A percentile compares a stretch with the other conserved stretches of the same genome.
phyloP scores from a whole-genome alignment of 2,888 invertebrate species.

The Macroteleia sp. region DNA sequence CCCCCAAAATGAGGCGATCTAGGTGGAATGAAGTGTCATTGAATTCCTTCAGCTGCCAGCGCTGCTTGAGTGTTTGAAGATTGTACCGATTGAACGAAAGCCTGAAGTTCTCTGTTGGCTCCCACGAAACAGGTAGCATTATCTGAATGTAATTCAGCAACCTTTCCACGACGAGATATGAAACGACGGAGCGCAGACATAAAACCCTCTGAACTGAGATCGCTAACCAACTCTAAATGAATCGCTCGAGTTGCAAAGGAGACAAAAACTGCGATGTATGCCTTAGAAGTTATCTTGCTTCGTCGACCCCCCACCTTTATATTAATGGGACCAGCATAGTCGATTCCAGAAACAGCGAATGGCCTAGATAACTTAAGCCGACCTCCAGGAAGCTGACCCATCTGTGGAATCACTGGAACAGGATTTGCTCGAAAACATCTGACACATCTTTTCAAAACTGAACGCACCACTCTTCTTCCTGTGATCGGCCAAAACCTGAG shows the following conservation, averaged over 20 bases:
- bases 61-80: neutral
- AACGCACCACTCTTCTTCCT: no score
- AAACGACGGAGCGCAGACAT: conserved; percentile 1
- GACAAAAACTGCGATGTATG: neutral
- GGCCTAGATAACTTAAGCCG: conserved; percentile 10
- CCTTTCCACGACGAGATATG: neutral
- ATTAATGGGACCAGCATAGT: neutral
- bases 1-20: conserved; percentile 9
- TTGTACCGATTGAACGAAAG: neutral
- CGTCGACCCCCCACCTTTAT: neutral
- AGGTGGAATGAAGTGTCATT: conserved; percentile 2
- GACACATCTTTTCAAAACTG: conserved; percentile 32
- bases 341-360: neutral
- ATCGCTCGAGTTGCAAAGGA: conserved; percentile 1
- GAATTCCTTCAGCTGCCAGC: neutral
- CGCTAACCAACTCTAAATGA: neutral
- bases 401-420: neutral
- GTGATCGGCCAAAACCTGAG: no score
- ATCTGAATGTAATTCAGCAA: conserved; percentile 8
- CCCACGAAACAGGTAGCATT: conserved; percentile 13
- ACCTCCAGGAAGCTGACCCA: neutral
- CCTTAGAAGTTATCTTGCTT: neutral
- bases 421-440: conserved; percentile 26
- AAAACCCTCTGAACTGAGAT: neutral
- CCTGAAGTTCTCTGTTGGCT: neutral